phyloP scores from a whole-genome alignment of 1,140 invertebrate genomes.

The Streblospio benedicti region DNA sequence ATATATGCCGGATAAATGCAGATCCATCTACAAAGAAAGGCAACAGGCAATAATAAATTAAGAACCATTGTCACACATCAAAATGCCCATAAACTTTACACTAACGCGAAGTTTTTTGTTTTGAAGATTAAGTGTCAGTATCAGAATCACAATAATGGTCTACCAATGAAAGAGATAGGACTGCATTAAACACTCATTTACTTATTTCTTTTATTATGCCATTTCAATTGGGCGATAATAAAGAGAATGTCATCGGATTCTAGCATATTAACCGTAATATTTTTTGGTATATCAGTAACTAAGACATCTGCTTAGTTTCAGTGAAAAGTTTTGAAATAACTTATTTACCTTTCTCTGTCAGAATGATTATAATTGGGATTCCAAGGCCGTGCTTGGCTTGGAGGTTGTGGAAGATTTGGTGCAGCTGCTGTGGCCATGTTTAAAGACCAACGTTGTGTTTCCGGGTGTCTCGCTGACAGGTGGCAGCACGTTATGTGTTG shows the following conservation, averaged over 20 bases:
- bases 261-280: background rate
- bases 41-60: background rate
- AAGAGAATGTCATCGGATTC: background rate
- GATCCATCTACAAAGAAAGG: slow-evolving; percentile 63
- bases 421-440: too few relatives aligned
- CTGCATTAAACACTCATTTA: background rate
- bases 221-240: slow-evolving; percentile 2
- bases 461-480: too few relatives aligned
- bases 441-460: too few relatives aligned
- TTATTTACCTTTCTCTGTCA: slow-evolving; percentile 36
- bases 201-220: background rate
- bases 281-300: background rate
- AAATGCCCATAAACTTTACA: background rate
- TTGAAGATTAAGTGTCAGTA: background rate
- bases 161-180: background rate
- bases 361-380: slow-evolving; percentile 35
- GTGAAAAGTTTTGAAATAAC: background rate
- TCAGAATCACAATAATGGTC: background rate
- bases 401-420: too few relatives aligned
- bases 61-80: background rate
- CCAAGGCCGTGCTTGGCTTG: slow-evolving; percentile 29
- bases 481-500: too few relatives aligned
- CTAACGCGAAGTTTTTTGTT: background rate
- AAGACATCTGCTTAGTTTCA: background rate
- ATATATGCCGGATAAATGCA: slow-evolving; percentile 94